Percentiles rank a stretch among this genome's conserved stretches.
Conservation (phyloP, 1,140 invertebrate genomes). For the Euwallacea similis region DNA sequence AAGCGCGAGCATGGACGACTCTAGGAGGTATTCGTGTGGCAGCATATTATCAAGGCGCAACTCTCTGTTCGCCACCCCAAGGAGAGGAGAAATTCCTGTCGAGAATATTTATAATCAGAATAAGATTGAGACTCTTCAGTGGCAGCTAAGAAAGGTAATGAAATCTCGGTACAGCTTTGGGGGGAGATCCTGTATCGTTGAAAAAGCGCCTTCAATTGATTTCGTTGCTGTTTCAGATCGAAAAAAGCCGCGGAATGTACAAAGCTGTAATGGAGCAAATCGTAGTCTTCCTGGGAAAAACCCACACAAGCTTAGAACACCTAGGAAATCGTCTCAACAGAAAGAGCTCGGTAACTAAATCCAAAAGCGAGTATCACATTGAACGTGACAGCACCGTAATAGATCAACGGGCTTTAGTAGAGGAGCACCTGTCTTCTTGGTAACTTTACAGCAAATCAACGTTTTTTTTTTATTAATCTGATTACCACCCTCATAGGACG, state of each 20-base stretch:
- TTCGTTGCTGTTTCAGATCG: conserved; percentile 62
- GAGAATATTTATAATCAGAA: conserved; percentile 72
- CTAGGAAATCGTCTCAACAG: conserved; percentile 46
- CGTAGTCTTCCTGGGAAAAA: conserved; percentile 71
- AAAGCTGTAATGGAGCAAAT: conserved; percentile 77
- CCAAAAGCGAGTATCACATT: conserved; percentile 60
- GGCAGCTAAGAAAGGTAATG: conserved; percentile 78
- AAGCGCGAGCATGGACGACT: conserved; percentile 54
- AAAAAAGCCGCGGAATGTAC: conserved; percentile 77
- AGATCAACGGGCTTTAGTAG: conserved; percentile 19
- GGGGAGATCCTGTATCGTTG: neutral
- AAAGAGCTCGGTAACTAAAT: conserved; percentile 51
- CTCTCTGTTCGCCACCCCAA: conserved; percentile 40
- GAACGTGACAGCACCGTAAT: conserved; percentile 29
- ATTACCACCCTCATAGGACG: conserved; percentile 30
- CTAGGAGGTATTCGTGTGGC: conserved; percentile 55
- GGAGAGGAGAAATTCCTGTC: conserved; percentile 47
- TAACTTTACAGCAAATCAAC: neutral
- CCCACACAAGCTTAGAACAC: conserved; percentile 65
- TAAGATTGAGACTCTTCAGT: conserved; percentile 75
- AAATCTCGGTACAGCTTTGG: neutral
- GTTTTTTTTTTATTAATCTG: neutral
- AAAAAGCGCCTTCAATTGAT: neutral
- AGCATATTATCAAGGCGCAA: conserved; percentile 42
- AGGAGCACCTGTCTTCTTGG: conserved; percentile 25